phyloP scores from a whole-genome alignment of 2,113 vertebrate genomes.

The Pachycephala philippinensis region DNA sequence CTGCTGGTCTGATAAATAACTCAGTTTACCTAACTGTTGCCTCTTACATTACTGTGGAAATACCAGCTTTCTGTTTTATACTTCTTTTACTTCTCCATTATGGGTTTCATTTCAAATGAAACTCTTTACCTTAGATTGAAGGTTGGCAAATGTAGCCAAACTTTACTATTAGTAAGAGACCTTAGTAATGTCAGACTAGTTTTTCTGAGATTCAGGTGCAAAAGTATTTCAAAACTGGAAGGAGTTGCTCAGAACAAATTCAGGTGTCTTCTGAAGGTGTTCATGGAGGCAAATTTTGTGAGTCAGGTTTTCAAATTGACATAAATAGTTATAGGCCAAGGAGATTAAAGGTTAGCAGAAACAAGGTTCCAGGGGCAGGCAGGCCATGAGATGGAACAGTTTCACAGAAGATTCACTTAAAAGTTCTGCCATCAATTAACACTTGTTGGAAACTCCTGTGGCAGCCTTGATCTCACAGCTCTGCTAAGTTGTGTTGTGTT shows the following conservation, averaged over 20 bases:
- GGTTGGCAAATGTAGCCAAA: neutral
- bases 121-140: neutral
- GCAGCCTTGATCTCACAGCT: neutral
- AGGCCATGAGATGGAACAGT: neutral
- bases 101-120: neutral
- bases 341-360: neutral
- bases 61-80: neutral
- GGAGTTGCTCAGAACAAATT: neutral
- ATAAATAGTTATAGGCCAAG: neutral
- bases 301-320: neutral
- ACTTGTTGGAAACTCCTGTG: neutral
- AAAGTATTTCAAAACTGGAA: neutral
- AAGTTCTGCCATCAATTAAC: neutral
- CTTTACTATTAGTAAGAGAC: neutral
- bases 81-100: neutral
- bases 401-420: neutral
- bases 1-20: neutral
- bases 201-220: neutral
- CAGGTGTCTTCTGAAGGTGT: neutral
- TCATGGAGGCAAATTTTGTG: neutral
- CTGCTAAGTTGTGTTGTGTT: neutral
- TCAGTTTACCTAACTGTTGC: neutral
- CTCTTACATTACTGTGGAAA: neutral
- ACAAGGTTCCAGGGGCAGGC: neutral
- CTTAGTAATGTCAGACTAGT: neutral